A percentile compares a stretch with the other conserved stretches of the same genome.
Conservation (phyloP, 1,140 invertebrate species). For the Hylyphantes graminicola region DNA sequence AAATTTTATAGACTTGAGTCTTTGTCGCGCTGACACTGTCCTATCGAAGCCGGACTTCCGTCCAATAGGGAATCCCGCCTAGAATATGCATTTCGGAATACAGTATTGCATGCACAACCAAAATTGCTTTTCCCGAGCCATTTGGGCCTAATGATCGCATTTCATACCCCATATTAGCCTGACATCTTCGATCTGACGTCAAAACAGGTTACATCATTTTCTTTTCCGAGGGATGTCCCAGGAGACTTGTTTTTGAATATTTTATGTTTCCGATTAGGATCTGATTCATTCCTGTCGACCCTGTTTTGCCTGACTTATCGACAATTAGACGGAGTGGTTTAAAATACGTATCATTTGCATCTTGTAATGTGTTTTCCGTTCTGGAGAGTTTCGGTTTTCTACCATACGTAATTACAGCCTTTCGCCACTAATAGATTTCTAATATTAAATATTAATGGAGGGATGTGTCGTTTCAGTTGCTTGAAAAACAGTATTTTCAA, state of each 20-base stretch:
- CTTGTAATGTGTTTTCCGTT: constrained; percentile 9
- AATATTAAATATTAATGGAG: no score
- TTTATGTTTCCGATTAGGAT: constrained; percentile 10
- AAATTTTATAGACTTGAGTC: no score
- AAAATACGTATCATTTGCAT: constrained; percentile 36
- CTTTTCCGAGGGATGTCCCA: neutral
- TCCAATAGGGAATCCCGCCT: neutral
- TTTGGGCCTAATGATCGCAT: constrained; percentile 47
- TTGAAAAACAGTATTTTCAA: no score
- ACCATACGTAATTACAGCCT: constrained; percentile 3
- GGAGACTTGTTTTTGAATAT: constrained; percentile 46
- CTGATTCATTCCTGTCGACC: constrained; percentile 5
- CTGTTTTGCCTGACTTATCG: constrained; percentile 34
- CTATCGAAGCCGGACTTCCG: constrained; percentile 6
- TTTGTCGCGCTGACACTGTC: neutral
- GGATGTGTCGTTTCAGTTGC: no score
- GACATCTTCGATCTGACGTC: neutral
- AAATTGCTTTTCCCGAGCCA: constrained; percentile 17
- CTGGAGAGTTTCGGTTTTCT: constrained; percentile 6
- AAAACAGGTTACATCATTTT: constrained; percentile 12
- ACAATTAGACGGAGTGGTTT: constrained; percentile 27
- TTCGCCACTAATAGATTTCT: constrained; percentile 7
- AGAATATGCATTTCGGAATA: constrained; percentile 8
- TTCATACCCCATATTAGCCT: neutral
- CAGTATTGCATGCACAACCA: constrained; percentile 41